Percentiles rank a stretch among this genome's conserved stretches.
phyloP scores from a whole-genome alignment of 2,797 vertebrate species.

The Morelia viridis region DNA sequence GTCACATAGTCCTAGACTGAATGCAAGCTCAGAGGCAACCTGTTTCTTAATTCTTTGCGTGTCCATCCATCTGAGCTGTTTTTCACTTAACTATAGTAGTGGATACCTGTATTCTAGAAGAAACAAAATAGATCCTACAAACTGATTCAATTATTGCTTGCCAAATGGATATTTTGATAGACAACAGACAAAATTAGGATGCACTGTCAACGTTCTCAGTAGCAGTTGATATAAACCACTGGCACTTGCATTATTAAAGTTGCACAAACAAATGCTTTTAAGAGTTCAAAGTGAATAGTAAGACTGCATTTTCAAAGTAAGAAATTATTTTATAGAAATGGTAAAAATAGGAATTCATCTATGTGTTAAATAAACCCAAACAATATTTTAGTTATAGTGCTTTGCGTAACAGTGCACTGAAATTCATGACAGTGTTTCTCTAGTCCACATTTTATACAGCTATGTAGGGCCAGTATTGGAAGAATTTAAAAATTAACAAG shows the following conservation, averaged over 20 bases:
- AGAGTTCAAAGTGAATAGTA: constrained; percentile 32
- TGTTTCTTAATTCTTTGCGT: neutral
- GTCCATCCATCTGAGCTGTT: neutral
- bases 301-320: constrained; percentile 10
- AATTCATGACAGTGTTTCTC: constrained; percentile 38
- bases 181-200: constrained; percentile 32
- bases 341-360: constrained; percentile 16
- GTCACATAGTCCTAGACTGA: neutral
- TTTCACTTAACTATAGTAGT: neutral
- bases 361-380: constrained; percentile 26
- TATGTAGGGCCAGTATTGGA: constrained; percentile 34
- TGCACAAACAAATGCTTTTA: constrained; percentile 10
- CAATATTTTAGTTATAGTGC: constrained; percentile 31
- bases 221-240: constrained; percentile 54
- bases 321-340: constrained; percentile 28
- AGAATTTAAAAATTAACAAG: constrained; percentile 39
- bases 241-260: constrained; percentile 21
- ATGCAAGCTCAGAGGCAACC: neutral
- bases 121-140: constrained; percentile 27
- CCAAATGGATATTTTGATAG: constrained; percentile 30
- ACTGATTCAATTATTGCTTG: constrained; percentile 29
- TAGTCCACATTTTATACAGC: constrained; percentile 30
- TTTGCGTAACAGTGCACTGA: constrained; percentile 38
- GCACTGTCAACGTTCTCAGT: constrained; percentile 25
- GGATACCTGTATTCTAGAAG: neutral